Conservation (phyloP, 92 coral and sea anemone species). For the Zoanthus gigantus region DNA sequence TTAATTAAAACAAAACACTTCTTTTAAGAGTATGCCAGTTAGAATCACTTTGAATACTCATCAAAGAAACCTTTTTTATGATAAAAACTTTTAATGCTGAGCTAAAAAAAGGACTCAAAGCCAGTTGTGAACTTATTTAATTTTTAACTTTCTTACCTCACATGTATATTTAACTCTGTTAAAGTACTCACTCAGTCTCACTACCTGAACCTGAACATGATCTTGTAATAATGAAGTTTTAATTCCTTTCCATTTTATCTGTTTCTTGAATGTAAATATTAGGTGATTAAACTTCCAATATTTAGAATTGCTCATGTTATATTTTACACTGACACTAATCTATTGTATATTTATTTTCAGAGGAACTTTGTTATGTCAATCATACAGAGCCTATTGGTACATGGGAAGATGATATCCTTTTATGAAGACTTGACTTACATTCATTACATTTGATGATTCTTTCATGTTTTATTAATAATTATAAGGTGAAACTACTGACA, state of each 20-base stretch:
- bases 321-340: not conserved
- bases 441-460: too few relatives aligned
- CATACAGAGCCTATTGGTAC: slow-evolving; percentile 67
- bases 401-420: slow-evolving; percentile 97
- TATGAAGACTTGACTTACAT: too few relatives aligned
- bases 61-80: not conserved
- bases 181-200: not conserved
- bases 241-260: not conserved
- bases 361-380: slow-evolving; percentile 70
- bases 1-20: not conserved
- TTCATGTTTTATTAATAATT: too few relatives aligned
- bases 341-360: slow-evolving; percentile 47
- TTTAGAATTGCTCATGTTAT: not conserved
- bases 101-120: not conserved
- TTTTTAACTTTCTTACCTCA: too few relatives aligned
- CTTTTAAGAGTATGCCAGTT: not conserved
- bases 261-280: not conserved
- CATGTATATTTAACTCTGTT: too few relatives aligned
- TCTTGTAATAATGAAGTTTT: not conserved
- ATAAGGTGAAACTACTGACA: too few relatives aligned
- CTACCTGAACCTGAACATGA: not conserved
- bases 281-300: not conserved
- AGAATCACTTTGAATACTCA: not conserved
- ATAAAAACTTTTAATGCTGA: not conserved
- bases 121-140: not conserved